A percentile compares a stretch with the other conserved stretches of the same genome.
These are phyloP conservation scores for Acanthisitta chloris DNA, from an alignment of 2,113 vertebrate species.

Conservation along the genomic window DNA sequence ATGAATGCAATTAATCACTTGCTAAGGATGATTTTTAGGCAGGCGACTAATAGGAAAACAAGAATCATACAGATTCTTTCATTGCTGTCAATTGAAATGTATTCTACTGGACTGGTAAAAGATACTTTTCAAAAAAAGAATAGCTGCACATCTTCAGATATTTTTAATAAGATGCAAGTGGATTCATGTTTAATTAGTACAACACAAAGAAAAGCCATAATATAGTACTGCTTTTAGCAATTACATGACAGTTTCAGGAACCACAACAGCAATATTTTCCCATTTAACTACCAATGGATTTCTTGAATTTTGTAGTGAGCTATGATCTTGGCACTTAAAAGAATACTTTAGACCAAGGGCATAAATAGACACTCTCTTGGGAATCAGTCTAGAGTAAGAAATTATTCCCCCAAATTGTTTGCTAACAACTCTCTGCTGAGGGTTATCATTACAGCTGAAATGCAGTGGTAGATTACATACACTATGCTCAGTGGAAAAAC, in stretches of 20 bases:
- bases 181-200: slow-evolving; percentile 40
- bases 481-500: neutral
- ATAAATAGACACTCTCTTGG: neutral
- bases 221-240: neutral
- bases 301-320: neutral
- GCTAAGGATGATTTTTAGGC: slow-evolving; percentile 28
- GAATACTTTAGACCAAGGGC: neutral
- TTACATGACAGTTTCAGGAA: neutral
- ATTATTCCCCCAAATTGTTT: neutral
- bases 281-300: neutral
- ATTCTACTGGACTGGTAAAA: neutral
- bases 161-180: slow-evolving; percentile 24
- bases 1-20: slow-evolving; percentile 43
- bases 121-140: slow-evolving; percentile 3
- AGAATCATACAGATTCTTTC: slow-evolving; percentile 17
- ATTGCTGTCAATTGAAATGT: slow-evolving; percentile 16
- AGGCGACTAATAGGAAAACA: slow-evolving; percentile 26
- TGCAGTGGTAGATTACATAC: neutral
- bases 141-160: neutral
- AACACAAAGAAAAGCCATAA: slow-evolving; percentile 18
- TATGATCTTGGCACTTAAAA: neutral
- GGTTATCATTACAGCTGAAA: neutral
- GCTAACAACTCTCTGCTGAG: neutral
- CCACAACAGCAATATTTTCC: neutral
- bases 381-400: neutral